Conservation (phyloP, 2,113 vertebrate species). For the Octodon degus region DNA sequence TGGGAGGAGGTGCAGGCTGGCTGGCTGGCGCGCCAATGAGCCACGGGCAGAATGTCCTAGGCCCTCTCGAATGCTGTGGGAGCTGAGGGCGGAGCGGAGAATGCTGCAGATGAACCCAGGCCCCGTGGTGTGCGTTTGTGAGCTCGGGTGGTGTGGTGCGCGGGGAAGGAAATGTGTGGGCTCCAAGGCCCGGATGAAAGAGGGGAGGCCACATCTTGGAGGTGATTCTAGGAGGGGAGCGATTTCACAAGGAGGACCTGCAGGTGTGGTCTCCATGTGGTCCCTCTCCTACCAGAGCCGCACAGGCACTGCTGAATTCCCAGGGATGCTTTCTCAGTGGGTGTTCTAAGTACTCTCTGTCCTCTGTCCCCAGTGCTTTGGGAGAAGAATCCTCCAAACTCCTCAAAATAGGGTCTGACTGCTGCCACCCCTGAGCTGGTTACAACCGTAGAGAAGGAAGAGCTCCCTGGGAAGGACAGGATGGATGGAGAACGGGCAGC, state of each 20-base stretch:
- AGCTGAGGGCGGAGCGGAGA: not conserved
- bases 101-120: fast-evolving
- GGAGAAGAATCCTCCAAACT: not conserved
- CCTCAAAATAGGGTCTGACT: not conserved
- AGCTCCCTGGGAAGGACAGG: not conserved
- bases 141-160: not conserved
- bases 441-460: not conserved
- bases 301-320: not conserved
- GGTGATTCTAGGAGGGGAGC: not conserved
- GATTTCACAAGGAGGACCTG: not conserved
- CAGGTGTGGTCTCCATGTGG: too few relatives aligned
- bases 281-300: too few relatives aligned
- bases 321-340: not conserved
- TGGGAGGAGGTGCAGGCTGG: not conserved
- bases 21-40: not conserved
- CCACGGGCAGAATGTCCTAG: not conserved
- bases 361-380: fast-evolving
- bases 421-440: fast-evolving
- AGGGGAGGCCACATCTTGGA: not conserved
- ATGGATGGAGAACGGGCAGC: not conserved
- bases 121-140: not conserved
- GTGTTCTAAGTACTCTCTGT: not conserved
- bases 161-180: not conserved
- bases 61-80: not conserved
- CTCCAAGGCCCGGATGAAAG: not conserved